These are phyloP conservation scores for Tolypeutes matacus DNA, from an alignment of 2,797 vertebrate species.

Conservation along the genomic window DNA sequence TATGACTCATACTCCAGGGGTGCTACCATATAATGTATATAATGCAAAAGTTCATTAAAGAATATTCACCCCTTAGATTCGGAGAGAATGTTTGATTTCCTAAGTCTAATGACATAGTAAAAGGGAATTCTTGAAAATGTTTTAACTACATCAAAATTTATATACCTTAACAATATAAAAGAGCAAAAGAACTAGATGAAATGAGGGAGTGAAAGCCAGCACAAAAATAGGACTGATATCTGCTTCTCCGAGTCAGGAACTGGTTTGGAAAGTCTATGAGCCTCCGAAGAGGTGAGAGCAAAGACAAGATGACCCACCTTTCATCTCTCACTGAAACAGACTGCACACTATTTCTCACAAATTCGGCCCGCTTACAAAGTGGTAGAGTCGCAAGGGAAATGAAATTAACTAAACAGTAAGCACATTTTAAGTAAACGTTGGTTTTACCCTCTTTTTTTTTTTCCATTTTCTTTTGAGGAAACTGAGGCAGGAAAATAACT, in stretches of 20 bases:
- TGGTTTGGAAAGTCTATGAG: rapidly evolving
- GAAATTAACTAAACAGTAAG: background rate
- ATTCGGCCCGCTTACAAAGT: background rate
- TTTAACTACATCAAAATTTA: too few species aligned
- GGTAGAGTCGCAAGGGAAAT: background rate
- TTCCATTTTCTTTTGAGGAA: background rate
- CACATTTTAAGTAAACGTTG: background rate
- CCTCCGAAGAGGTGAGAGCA: rapidly evolving
- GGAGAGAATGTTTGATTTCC: background rate
- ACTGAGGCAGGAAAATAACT: background rate
- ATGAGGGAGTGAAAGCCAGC: background rate
- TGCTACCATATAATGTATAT: rapidly evolving
- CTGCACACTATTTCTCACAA: rapidly evolving
- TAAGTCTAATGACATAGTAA: background rate
- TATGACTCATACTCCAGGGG: background rate
- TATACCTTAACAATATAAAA: rapidly evolving
- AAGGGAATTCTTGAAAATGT: background rate
- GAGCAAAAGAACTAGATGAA: background rate
- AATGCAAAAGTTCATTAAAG: background rate
- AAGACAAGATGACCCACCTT: rapidly evolving
- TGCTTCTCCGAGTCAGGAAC: background rate
- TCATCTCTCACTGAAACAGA: background rate
- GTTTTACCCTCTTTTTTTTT: too few species aligned
- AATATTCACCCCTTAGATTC: background rate
- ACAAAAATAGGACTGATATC: rapidly evolving